Evolutionary conservation across 2,797 vertebrate species (phyloP), one percentile per base, ranked within the genome.

Genomic region (Acestrorhynchus altus): DNA sequence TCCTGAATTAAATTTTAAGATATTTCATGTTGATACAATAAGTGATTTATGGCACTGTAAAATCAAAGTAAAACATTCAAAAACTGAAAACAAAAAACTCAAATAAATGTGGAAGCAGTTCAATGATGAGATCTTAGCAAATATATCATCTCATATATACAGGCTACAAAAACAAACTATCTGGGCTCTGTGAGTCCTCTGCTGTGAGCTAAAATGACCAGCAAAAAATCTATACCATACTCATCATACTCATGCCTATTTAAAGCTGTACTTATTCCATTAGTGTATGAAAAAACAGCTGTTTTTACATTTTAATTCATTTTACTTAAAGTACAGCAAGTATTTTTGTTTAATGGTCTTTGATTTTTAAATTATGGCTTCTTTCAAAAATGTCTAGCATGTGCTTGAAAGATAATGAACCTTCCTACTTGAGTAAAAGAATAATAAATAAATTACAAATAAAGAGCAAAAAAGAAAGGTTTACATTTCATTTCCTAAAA

Each of bases 391-490:
- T 42, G 11, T n/a, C 20, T 51, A 70, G 20, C 44, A n/a, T 64
- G 39, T 73, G 69, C 59, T 24, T 35, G 5, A 74, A 66, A 44
- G 1, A 47, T 57, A 12, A 35, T 44, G 7, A 20, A 31, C 57
- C 31, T 40, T 64, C 78, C 40, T 57, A 57, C 39, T 64, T 24
- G 67, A 83, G 67, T 65, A 44, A 69, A 73, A 67, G 10, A 78
- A 75, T 31, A 84, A 87, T 79, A 84, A 87, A 87, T 86, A 83
- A 46, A 82, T 81, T 16, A 52, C 42, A 78, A 78, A 80, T 71
- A 66, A 81, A 84, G 51, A 52, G 20, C 52, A 54, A 68, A 72
- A 72, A 56, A 68, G 13, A 73, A 66, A 73, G 59, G 7, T 46
- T 61, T 24, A 74, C 42, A 73, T 70, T 74, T 66, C 81, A 79